These are phyloP conservation scores for Onthophagus sagittarius DNA, from an alignment of 2,888 invertebrate genomes.

Conservation along the genomic window DNA sequence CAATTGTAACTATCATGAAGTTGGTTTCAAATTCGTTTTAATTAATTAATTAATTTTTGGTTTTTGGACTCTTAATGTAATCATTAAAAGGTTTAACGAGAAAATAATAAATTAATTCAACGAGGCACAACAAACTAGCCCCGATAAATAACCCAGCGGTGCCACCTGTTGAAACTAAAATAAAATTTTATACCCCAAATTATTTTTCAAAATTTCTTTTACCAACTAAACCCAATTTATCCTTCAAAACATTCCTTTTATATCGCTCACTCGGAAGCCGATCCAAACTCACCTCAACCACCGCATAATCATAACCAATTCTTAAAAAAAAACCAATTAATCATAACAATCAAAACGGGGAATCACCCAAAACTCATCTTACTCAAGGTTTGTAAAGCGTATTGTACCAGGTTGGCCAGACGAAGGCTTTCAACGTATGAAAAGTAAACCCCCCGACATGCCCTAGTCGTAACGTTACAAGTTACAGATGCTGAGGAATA, in stretches of 20 bases:
- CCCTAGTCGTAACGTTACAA: no score
- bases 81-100: slow-evolving; percentile 35
- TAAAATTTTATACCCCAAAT: neutral
- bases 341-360: no score
- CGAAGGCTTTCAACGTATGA: no score
- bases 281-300: slow-evolving; percentile 60
- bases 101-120: slow-evolving; percentile 57
- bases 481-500: no score
- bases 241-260: slow-evolving; percentile 61
- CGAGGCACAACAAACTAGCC: slow-evolving; percentile 57
- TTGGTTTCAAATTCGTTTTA: no score
- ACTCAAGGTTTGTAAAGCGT: no score
- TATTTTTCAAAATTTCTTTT: slow-evolving; percentile 35
- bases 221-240: slow-evolving; percentile 65
- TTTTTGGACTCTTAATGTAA: slow-evolving; percentile 26
- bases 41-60: no score
- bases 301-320: slow-evolving; percentile 38
- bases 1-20: no score
- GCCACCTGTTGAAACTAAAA: slow-evolving; percentile 57
- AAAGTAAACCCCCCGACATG: no score
- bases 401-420: no score
- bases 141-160: slow-evolving; percentile 58
- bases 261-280: slow-evolving; percentile 66
- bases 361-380: no score
- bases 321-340: no score